Evolutionary conservation across 2,888 invertebrate species (phyloP).

Genomic region (Campoletis raptor): DNA sequence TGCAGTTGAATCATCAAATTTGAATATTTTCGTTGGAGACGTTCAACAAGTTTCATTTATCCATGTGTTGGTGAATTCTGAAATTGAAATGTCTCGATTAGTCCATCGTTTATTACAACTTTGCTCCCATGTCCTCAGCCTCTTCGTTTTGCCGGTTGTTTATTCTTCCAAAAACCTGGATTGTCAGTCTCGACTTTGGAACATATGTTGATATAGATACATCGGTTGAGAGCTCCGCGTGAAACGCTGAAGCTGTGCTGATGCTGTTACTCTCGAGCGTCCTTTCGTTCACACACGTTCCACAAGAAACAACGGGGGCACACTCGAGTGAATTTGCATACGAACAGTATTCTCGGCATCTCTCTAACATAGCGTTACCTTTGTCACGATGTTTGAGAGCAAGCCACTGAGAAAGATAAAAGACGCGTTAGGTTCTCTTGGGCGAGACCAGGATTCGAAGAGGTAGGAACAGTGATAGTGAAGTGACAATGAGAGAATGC

Average conservation of each 20-base stretch:
- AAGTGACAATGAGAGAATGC: conserved; percentile 29
- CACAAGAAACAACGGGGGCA: conserved; percentile 72
- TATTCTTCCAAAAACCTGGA: conserved; percentile 49
- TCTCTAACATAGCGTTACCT: conserved; percentile 70
- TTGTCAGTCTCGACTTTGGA: conserved; percentile 40
- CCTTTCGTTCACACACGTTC: conserved; percentile 36
- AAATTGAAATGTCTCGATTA: not conserved
- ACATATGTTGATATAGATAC: conserved; percentile 27
- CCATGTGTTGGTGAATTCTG: not conserved
- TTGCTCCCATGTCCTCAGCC: not conserved
- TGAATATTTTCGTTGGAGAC: not conserved
- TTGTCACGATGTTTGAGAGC: conserved; percentile 26
- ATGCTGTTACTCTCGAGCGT: conserved; percentile 42
- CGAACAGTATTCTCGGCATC: conserved; percentile 74
- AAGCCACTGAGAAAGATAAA: conserved; percentile 48
- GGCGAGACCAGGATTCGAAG: conserved; percentile 52
- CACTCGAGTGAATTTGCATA: conserved; percentile 81
- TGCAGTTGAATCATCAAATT: not conserved
- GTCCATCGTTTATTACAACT: not conserved
- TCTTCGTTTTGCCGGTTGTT: conserved; percentile 6
- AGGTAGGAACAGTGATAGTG: conserved; percentile 36
- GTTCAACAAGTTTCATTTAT: not conserved
- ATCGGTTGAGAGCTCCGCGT: conserved; percentile 30
- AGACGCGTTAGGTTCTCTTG: conserved; percentile 47
- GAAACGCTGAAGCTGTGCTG: conserved; percentile 17